Conservation (phyloP, 2,888 invertebrate species). For the Mesochorus sp. region DNA sequence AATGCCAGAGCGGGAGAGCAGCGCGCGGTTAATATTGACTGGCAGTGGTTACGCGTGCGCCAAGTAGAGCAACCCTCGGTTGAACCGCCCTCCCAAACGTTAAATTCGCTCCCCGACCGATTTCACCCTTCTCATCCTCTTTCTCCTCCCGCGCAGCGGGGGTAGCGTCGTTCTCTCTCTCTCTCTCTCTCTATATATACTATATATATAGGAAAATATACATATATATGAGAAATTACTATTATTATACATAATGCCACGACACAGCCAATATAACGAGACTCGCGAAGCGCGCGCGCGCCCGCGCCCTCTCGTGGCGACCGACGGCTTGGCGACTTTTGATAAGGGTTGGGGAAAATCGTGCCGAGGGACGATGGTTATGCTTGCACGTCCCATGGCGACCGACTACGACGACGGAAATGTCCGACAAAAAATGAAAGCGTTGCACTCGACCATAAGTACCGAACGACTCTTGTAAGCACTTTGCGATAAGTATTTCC, state of each 20-base stretch:
- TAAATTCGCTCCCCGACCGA: slow-evolving; percentile 37
- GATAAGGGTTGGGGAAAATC: neutral
- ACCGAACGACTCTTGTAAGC: slow-evolving; percentile 63
- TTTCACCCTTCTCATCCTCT: slow-evolving; percentile 40
- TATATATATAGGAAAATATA: neutral
- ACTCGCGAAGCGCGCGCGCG: neutral
- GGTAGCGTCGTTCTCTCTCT: neutral
- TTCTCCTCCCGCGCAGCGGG: neutral
- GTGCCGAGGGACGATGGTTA: slow-evolving; percentile 52
- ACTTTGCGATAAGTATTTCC: slow-evolving; percentile 62
- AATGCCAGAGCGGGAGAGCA: slow-evolving; percentile 39
- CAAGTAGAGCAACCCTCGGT: slow-evolving; percentile 67
- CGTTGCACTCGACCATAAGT: slow-evolving; percentile 61
- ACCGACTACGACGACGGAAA: slow-evolving; percentile 56
- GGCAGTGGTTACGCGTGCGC: slow-evolving; percentile 80
- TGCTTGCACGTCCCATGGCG: slow-evolving; percentile 58
- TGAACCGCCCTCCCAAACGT: slow-evolving; percentile 59
- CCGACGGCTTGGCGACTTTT: slow-evolving; percentile 9
- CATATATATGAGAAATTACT: neutral
- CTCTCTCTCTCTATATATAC: neutral
- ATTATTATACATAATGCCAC: neutral
- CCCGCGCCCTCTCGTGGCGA: slow-evolving; percentile 21
- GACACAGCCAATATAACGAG: slow-evolving; percentile 37
- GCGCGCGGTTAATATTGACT: slow-evolving; percentile 79
- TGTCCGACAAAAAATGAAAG: slow-evolving; percentile 60